Evolutionary conservation across 1,140 invertebrate species (phyloP), one percentile per base, ranked within the genome.

Genomic region (Idris sp.): DNA sequence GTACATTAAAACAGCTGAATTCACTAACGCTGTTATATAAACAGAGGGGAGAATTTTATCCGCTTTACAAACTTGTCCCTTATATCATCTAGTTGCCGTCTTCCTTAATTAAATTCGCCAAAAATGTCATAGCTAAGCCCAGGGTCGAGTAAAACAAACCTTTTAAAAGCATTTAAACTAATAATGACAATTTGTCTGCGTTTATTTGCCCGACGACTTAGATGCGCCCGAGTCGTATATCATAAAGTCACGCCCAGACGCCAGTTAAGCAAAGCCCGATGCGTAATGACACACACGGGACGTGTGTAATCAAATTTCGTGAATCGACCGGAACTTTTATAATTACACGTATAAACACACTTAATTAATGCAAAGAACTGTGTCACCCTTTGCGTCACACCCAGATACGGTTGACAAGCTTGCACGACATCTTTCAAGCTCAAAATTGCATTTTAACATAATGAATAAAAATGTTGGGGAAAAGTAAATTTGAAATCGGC

Each of bases 1-100:
- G 68, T 72, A 58, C 58, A 72, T 72, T 72, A 72, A 72, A 72
- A 72, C 68, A 72, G 36, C 41, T 53, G 58, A 72, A 72, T 72
- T 58, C 58, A 43, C 68, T 72, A 72, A 72, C 54, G 58, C 68
- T 64, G 44, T 72, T 72, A 72, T 58, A 58, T 64, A 54, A 72
- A 72, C 67, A 72, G 67, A 62, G 58, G 68, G 68, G 58, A 58
- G 40, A 31, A 62, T 72, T 62, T 72, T 72, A 71, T 71, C 58
- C 67, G 56, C 67, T 71, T 71, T 56, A 49, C 56, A 71, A 71
- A 71, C 58, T 72, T 64, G 58, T 30, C 58, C 68, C 51, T 64
- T 72, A 72, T 44, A 72, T 72, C 68, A 72, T 72, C 51, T 51
- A 51, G 44, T 43, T 43, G 40, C 44, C 49, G 68, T 51, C 68